Base-by-base conservation (phyloP, 2,113 vertebrate species). In the Vulpes ferrilata region DNA sequence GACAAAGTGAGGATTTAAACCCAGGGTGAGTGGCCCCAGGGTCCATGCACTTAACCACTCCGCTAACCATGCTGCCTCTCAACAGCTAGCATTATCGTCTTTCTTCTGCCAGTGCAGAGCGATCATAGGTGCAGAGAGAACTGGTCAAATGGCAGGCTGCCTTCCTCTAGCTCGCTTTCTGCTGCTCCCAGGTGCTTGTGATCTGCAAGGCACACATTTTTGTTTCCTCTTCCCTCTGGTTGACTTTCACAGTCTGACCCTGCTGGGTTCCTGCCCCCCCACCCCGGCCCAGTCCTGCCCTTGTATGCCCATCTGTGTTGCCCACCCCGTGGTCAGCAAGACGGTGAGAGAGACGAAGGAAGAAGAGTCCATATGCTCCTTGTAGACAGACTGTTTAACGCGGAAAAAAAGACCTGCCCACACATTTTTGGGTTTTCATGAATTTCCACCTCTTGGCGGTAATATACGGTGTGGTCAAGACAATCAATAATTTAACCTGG, bases 171-270 rank as follows among this genome's bases (percentile, higher is more conserved):
- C 27, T 95, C 1, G 0, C 27, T 92, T 88, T 85, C 38, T 83
- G 7, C 64, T 93, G 43, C 19, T 90, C n/a, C 62, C 73, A 84
- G n/a, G 30, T 59, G 65, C 78, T 86, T 97, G 81, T 64, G 53
- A 89, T 57, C 22, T 80, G 17, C 43, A 80, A 91, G 78, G 38
- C 11, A 82, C 4, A 69, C 22, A 23, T 55, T 95, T 94, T 95
- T 97, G 71, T 65, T 95, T 88, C 53, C 35, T 89, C 32, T 97
- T 91, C 67, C 71, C 57, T 97, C 48, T 17, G 9, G 32, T 15
- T 96, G 88, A 88, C 76, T 94, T 89, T 96, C 65, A 80, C 23
- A 95, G 53, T 57, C 80, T 92, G 62, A 88, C 35, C 25, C n/a
- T n/a, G 48, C 64, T 88, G 81, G 94, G 43, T 51, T 57, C 10